A percentile compares a stretch with the other conserved stretches of the same genome.
Evolutionary conservation across 1,140 invertebrate species (phyloP).

Genomic region (Chrysomallon squamiferum): DNA sequence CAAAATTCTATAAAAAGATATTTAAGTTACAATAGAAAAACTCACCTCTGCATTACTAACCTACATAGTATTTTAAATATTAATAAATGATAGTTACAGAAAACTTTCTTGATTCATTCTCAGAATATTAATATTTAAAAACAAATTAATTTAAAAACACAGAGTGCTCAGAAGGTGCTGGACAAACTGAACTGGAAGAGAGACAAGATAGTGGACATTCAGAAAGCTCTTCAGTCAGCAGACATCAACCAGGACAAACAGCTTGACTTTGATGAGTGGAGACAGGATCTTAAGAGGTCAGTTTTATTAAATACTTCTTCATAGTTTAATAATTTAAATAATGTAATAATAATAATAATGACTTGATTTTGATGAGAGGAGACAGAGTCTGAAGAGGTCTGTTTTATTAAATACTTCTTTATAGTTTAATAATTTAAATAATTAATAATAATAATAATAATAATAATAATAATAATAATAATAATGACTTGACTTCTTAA

Average conservation of each 20-base stretch:
- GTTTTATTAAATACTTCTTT: slow-evolving; percentile 2
- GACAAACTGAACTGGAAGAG: slow-evolving; percentile 66
- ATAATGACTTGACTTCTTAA: not conserved
- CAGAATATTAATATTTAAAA: too few relatives aligned
- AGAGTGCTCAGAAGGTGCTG: slow-evolving; percentile 66
- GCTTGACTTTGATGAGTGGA: slow-evolving; percentile 67
- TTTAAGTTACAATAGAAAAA: too few relatives aligned
- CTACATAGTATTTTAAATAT: too few relatives aligned
- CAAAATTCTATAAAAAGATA: too few relatives aligned
- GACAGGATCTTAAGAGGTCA: slow-evolving; percentile 78
- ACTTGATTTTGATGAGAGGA: slow-evolving; percentile 61
- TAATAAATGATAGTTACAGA: too few relatives aligned
- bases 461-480: too few relatives aligned
- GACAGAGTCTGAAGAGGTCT: slow-evolving; percentile 78
- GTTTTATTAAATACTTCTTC: slow-evolving; percentile 2
- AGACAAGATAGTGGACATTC: slow-evolving; percentile 69
- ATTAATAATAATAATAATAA: too few relatives aligned
- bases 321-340: not conserved
- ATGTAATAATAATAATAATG: not conserved
- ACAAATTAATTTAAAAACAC: too few relatives aligned
- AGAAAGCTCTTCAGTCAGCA: slow-evolving; percentile 67
- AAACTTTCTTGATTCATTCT: too few relatives aligned
- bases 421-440: not conserved
- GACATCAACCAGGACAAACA: slow-evolving; percentile 66
- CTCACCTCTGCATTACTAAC: too few relatives aligned